Conservation (phyloP, 2,113 vertebrate genomes). For the Nothoprocta pentlandii region DNA sequence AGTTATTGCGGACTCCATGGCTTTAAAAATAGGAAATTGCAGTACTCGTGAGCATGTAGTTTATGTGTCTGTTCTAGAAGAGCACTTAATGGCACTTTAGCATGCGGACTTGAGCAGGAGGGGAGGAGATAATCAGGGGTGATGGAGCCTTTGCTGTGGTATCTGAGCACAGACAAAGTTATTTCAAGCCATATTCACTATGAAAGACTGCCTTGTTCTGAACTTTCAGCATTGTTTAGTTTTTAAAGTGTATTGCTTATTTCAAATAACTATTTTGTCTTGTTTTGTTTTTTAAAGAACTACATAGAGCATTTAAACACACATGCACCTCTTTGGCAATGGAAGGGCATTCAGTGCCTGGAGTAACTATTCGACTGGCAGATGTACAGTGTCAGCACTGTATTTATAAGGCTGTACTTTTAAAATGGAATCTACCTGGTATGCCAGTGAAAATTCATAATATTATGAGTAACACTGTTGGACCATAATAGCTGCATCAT, state of each 20-base stretch:
- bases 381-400: accelerated
- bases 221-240: not conserved
- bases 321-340: not conserved
- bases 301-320: not conserved
- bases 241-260: not conserved
- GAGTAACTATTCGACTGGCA: not conserved
- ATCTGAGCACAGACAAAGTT: not conserved
- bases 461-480: not conserved
- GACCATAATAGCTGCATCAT: not conserved
- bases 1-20: not conserved
- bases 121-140: not conserved
- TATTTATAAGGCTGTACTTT: not conserved
- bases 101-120: not conserved
- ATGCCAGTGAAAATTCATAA: not conserved
- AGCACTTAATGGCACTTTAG: not conserved
- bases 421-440: not conserved
- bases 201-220: not conserved
- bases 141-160: not conserved
- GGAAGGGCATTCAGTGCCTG: not conserved
- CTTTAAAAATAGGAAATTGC: conserved; percentile 31
- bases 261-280: not conserved
- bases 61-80: conserved; percentile 7
- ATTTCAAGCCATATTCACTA: not conserved
- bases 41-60: not conserved
- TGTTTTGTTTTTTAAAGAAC: not conserved